These are phyloP conservation scores for Cheilosia vulpina DNA, from an alignment of 2,888 invertebrate species.

Conservation along the genomic window DNA sequence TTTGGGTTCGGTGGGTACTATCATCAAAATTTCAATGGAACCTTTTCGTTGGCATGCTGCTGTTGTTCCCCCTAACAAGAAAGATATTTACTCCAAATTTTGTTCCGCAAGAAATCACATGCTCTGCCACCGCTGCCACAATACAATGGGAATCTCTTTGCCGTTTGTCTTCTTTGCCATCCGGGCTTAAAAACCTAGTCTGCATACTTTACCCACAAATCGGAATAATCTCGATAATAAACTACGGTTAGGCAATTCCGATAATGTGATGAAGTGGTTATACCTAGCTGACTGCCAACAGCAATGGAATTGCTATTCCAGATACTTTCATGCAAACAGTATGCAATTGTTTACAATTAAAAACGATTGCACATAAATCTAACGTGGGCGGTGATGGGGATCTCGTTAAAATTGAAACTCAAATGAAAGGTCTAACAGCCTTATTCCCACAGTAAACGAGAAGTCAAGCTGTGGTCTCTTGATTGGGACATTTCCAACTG, in stretches of 20 bases:
- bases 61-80: conserved; percentile 6
- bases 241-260: conserved; percentile 55
- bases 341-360: conserved; percentile 42
- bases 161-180: conserved; percentile 26
- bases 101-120: conserved; percentile 63
- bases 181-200: conserved; percentile 14
- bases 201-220: conserved; percentile 44
- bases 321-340: conserved; percentile 5
- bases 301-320: conserved; percentile 1
- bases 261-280: conserved; percentile 57
- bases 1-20: not conserved
- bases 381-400: conserved; percentile 25
- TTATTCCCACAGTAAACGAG: conserved; percentile 19
- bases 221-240: conserved; percentile 53
- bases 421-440: conserved; percentile 14
- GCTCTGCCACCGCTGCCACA: conserved; percentile 9
- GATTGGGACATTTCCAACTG: conserved; percentile 7
- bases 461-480: conserved; percentile 12
- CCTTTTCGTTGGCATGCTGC: not conserved
- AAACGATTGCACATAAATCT: conserved; percentile 26
- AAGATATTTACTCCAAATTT: not conserved
- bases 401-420: not conserved
- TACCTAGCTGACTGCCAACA: conserved; percentile 8
- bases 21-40: no score
- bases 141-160: conserved; percentile 28